Evolutionary conservation across 64 coral and sea anemone genomes (phyloP), one percentile per base, ranked within the genome.

Genomic region (Cladopsammia gracilis): DNA sequence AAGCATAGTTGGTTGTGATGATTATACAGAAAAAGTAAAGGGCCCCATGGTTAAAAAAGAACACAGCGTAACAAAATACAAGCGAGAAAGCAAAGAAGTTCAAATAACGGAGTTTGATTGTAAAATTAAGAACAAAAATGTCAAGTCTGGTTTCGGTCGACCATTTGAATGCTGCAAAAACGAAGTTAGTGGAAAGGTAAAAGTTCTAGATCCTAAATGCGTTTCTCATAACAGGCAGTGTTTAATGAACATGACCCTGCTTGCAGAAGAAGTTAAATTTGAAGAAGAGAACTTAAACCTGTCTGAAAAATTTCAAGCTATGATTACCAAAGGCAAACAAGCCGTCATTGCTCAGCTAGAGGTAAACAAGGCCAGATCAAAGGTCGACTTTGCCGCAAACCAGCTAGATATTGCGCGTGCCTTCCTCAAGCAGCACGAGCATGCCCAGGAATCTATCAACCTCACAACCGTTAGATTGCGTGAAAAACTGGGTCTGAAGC

Each of bases 151-250:
- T 26, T 58, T 58, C 49, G 4, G 0, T 4, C 16, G 3, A 9
- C 25, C 67, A 2, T 53, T 26, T 14, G n/a, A 54, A 42, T 87
- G 85, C 14, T 73, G 48, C 19, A 46, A 45, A 54, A 58, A 34
- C 22, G 85, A 79, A n/a, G 43, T 3, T 10, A 5, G 0, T 24
- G 75, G 1, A 62, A 86, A 52, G 1, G 42, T 73, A 10, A 6
- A 73, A 19, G 22, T 73, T 58, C 12, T 87, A 14, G 68, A 87
- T 87, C 50, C 25, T 44, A 19, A 53, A 34, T 87, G 85, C 16
- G 68, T 87, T 14, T 10, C 48, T 22, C 18, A 72, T 16, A 87
- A 87, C 50, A 4, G 4, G n/a, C 6, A 73, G 1, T 87, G 85
- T 58, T 7, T 4, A 4, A 10, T 0, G 3, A 57, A 87, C 14